phyloP scores from a whole-genome alignment of 2,888 invertebrate genomes.

The Lissonota sp. region DNA sequence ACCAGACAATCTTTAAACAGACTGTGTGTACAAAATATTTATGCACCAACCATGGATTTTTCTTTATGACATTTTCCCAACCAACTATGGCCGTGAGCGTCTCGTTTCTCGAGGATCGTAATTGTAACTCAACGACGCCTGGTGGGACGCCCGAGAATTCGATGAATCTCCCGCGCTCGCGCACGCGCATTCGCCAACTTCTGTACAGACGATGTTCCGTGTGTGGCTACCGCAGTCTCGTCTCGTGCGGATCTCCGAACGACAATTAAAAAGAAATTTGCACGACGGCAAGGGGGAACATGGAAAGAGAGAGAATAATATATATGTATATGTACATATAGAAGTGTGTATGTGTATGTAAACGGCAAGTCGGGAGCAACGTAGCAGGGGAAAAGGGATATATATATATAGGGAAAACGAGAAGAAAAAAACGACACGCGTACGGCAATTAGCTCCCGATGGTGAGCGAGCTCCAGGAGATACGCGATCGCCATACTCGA shows the following conservation, averaged over 20 bases:
- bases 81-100: conserved; percentile 23
- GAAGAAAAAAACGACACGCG: conserved; percentile 62
- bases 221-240: conserved; percentile 8
- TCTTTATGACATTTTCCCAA: neutral
- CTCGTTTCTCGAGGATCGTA: neutral
- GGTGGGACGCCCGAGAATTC: conserved; percentile 42
- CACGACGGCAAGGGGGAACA: conserved; percentile 34
- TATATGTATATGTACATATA: conserved; percentile 8
- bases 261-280: conserved; percentile 60
- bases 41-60: too few relatives aligned
- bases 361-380: conserved; percentile 28
- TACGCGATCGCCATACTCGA: conserved; percentile 63
- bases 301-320: neutral
- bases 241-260: conserved; percentile 33
- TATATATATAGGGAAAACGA: conserved; percentile 29
- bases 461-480: conserved; percentile 57
- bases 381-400: neutral
- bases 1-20: too few relatives aligned
- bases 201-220: too few relatives aligned
- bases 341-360: conserved; percentile 4
- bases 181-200: conserved; percentile 3
- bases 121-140: conserved; percentile 25
- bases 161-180: conserved; percentile 32
- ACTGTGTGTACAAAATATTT: too few relatives aligned
- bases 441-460: conserved; percentile 63